Evolutionary conservation across 2,888 invertebrate genomes (phyloP), one percentile per base, ranked within the genome.

Genomic region (Stenotaenia linearis): DNA sequence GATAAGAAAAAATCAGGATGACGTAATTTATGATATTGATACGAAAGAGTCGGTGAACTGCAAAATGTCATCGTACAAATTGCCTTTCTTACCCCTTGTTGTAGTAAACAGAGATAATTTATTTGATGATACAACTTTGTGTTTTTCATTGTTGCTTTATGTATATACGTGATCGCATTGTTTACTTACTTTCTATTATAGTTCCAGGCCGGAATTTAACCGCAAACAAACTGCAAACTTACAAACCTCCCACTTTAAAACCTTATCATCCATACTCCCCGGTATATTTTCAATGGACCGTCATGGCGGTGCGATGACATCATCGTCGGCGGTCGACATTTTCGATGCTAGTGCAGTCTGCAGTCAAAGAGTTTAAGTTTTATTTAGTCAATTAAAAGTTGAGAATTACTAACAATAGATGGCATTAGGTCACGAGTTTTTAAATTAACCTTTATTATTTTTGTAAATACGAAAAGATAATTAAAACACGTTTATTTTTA

Each of bases 221-320:
- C 56, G 56, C 56, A 18, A 18, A 21, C 56, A 56, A 56, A 56
- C 56, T 56, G 56, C 21, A 10, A 40, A 40, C 40, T 40, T 21
- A 56, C 56, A 56, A 40, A 40, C 50, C 69, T 25, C 25, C 28
- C 69, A 15, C 69, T n/a, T 69, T 69, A 25, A 25, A 25, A 15
- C 69, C 28, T 5, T n/a, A 69, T 69, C 69, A 69, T 77, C 77
- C 50, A 77, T 77, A 21, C 7, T 45, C 77, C 30, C 77, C 77
- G 77, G 77, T 77, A 77, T 45, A 35, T 77, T 40, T 35, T 45
- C 25, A 23, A 77, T 77, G 77, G 21, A 77, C 69, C 28, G 21
- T 40, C 77, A 77, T 77, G 77, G 77, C 77, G 45, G 77, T 23
- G 40, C 37, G 37, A 77, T 77, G 45, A 77, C 77, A 77, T 77